Conservation (phyloP, 2,888 invertebrate genomes). For the Sinhomidia bicolor region DNA sequence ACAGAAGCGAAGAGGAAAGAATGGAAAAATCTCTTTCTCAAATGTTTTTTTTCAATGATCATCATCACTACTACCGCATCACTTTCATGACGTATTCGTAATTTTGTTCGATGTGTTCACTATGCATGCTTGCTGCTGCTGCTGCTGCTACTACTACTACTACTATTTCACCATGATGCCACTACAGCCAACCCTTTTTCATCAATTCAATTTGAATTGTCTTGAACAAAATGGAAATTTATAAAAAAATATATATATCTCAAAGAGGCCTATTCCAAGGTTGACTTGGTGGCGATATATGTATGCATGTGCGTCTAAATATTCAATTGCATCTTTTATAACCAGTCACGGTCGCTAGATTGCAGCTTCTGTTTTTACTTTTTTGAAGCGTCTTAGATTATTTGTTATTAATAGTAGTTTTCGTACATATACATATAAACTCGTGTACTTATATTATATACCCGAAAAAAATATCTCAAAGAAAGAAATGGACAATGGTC, state of each 20-base stretch:
- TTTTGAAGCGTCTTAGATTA: background rate
- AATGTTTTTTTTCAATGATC: background rate
- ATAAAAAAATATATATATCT: no score
- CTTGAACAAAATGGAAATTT: background rate
- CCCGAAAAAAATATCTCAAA: background rate
- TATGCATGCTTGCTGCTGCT: no score
- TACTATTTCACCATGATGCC: background rate
- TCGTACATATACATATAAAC: background rate
- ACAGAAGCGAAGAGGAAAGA: background rate
- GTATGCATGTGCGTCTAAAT: background rate
- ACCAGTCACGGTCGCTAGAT: background rate
- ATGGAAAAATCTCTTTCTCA: background rate
- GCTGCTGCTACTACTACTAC: background rate
- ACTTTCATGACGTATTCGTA: background rate
- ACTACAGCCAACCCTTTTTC: no score
- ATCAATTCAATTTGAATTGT: conserved; percentile 11
- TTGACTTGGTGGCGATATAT: background rate
- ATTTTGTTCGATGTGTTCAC: no score
- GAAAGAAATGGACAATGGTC: background rate
- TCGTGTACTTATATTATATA: no score
- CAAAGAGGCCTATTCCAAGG: background rate
- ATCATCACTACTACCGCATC: background rate
- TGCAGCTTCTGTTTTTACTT: conserved; percentile 29
- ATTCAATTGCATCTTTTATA: background rate
- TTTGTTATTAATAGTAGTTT: background rate